A percentile compares a stretch with the other conserved stretches of the same genome.
Conservation (phyloP, 1,140 invertebrate genomes). For the Drosophila biarmipes region DNA sequence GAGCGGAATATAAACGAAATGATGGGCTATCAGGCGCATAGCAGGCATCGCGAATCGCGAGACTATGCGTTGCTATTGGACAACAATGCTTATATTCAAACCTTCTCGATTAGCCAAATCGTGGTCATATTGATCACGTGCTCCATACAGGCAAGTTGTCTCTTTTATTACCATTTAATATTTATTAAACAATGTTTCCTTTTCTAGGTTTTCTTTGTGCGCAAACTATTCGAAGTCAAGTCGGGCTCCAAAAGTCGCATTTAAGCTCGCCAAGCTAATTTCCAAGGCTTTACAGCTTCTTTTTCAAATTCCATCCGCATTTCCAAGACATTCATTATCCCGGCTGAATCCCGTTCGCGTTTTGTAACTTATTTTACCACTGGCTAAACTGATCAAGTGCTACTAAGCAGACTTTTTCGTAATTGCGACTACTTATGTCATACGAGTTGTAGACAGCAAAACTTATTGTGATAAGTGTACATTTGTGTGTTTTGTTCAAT, state of each 20-base stretch:
- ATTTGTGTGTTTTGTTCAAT: slow-evolving; percentile 61
- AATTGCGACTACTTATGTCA: slow-evolving; percentile 17
- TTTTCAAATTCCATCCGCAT: slow-evolving; percentile 28
- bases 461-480: slow-evolving; percentile 61
- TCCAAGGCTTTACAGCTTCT: neutral
- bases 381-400: slow-evolving; percentile 67
- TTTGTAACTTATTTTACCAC: slow-evolving; percentile 35
- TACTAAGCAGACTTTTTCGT: slow-evolving; percentile 53
- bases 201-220: slow-evolving; percentile 94
- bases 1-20: slow-evolving; percentile 95
- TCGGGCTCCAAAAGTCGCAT: slow-evolving; percentile 71
- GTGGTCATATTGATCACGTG: slow-evolving; percentile 91
- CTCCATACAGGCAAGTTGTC: slow-evolving; percentile 80
- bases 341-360: slow-evolving; percentile 16
- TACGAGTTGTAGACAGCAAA: slow-evolving; percentile 43
- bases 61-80: slow-evolving; percentile 92
- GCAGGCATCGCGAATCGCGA: slow-evolving; percentile 90
- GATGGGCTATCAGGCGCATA: slow-evolving; percentile 92
- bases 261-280: slow-evolving; percentile 33
- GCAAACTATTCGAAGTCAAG: slow-evolving; percentile 93
- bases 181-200: neutral
- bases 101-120: slow-evolving; percentile 95
- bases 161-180: neutral
- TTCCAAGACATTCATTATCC: slow-evolving; percentile 41
- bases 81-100: slow-evolving; percentile 94